Conservation (phyloP, 2,888 invertebrate species). For the Podabrus alpinus region DNA sequence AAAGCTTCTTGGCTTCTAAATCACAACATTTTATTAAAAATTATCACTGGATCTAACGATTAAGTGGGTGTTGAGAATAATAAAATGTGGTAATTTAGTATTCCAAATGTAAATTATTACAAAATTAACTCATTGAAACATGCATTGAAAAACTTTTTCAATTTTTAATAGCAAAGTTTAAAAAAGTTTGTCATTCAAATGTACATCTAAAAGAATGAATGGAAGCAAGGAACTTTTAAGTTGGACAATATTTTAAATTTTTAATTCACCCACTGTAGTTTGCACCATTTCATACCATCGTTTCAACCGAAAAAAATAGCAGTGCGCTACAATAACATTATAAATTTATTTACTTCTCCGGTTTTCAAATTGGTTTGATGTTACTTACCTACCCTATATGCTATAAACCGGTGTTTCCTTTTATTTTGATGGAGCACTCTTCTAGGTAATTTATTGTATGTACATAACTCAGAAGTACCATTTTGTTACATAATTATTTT, state of each 20-base stretch:
- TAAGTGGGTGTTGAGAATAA: background rate
- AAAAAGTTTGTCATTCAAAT: background rate
- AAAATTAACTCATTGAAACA: background rate
- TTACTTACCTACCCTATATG: background rate
- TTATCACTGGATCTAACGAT: background rate
- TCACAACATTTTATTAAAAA: background rate
- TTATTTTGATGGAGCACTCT: background rate
- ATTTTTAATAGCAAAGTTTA: background rate
- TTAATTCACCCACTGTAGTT: background rate
- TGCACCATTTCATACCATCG: background rate
- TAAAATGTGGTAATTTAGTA: background rate
- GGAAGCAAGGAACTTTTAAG: background rate
- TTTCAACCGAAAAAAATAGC: background rate
- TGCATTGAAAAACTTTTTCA: background rate
- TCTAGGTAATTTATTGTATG: background rate
- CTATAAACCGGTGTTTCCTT: background rate
- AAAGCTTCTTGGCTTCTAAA: background rate
- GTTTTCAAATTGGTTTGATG: background rate
- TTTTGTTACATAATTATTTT: background rate
- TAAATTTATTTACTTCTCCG: background rate
- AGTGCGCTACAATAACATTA: background rate
- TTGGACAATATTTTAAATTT: background rate
- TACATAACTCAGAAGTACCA: too few species aligned
- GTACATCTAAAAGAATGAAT: background rate
- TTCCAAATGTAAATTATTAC: background rate